These are phyloP conservation scores for Thunnus thynnus DNA, from an alignment of 2,113 vertebrate species.

Conservation along the genomic window DNA sequence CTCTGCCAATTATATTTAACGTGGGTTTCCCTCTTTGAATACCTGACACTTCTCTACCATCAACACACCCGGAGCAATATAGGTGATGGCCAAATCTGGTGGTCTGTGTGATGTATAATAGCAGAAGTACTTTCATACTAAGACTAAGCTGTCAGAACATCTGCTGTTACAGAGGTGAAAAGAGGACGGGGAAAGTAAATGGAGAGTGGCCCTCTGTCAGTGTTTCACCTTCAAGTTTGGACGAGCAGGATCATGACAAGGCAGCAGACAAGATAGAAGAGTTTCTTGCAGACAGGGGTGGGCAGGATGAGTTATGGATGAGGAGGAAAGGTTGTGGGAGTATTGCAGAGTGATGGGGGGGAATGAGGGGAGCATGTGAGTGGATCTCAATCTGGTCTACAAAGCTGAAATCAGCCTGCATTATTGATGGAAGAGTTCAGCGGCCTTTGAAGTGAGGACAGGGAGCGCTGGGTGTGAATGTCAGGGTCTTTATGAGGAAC, in stretches of 20 bases:
- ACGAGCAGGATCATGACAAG: background rate
- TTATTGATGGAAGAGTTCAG: slow-evolving; percentile 73
- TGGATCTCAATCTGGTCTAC: slow-evolving; percentile 22
- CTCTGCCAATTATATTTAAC: background rate
- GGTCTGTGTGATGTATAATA: background rate
- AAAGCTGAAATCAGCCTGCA: slow-evolving; percentile 43
- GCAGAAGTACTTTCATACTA: background rate
- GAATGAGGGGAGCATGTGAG: slow-evolving; percentile 6
- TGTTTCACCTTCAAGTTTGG: background rate
- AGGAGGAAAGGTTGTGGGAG: slow-evolving; percentile 15
- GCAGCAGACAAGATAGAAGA: background rate
- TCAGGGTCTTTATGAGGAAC: slow-evolving; percentile 49
- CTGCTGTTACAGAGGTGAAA: background rate
- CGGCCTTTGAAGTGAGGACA: slow-evolving; percentile 62
- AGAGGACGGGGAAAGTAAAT: background rate
- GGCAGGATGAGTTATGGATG: slow-evolving; percentile 1
- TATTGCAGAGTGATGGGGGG: slow-evolving; percentile 2
- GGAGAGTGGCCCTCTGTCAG: background rate
- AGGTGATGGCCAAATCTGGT: background rate
- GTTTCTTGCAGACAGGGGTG: background rate
- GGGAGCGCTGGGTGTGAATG: slow-evolving; percentile 35
- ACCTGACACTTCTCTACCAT: background rate
- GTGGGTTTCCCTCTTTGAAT: background rate
- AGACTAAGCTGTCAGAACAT: background rate
- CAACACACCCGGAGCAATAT: no score